Percentiles rank a stretch among this genome's conserved stretches.
Evolutionary conservation across 2,113 vertebrate genomes (phyloP).

Genomic region (Danionella cerebrum): DNA sequence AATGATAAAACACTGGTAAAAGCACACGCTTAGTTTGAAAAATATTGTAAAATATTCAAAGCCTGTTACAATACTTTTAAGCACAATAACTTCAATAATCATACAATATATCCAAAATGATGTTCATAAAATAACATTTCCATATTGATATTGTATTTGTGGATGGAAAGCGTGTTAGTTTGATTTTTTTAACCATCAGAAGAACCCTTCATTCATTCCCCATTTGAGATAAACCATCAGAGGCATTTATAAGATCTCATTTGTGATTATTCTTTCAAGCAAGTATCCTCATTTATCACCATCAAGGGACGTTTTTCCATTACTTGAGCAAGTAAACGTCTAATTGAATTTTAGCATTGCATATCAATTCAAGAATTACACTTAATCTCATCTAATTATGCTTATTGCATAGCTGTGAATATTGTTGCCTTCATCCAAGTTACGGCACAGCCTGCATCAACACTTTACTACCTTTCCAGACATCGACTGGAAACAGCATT

Average conservation of each 20-base stretch:
- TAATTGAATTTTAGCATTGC: conserved; percentile 9
- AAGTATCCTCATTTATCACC: not conserved
- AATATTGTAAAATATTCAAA: too few species aligned
- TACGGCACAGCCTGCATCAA: not conserved
- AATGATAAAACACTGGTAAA: too few species aligned
- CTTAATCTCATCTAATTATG: not conserved
- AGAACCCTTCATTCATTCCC: not conserved
- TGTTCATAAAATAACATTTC: too few species aligned
- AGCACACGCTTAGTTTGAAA: too few species aligned
- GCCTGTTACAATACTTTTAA: too few species aligned
- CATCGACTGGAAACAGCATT: not conserved
- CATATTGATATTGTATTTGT: too few species aligned
- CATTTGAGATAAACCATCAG: not conserved
- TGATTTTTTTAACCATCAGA: not conserved
- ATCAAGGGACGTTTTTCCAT: conserved; percentile 13
- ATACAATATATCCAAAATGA: too few species aligned
- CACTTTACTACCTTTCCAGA: not conserved
- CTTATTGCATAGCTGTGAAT: not conserved
- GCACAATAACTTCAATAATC: too few species aligned
- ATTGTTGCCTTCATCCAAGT: not conserved
- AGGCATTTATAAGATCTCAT: not conserved
- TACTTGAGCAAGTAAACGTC: conserved; percentile 19
- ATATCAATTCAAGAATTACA: not conserved
- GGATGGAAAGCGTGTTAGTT: not conserved
- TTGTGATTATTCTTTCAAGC: not conserved